Evolutionary conservation across 2,113 vertebrate genomes (phyloP), one percentile per base, ranked within the genome.

Genomic region (Protobothrops mucrosquamatus): DNA sequence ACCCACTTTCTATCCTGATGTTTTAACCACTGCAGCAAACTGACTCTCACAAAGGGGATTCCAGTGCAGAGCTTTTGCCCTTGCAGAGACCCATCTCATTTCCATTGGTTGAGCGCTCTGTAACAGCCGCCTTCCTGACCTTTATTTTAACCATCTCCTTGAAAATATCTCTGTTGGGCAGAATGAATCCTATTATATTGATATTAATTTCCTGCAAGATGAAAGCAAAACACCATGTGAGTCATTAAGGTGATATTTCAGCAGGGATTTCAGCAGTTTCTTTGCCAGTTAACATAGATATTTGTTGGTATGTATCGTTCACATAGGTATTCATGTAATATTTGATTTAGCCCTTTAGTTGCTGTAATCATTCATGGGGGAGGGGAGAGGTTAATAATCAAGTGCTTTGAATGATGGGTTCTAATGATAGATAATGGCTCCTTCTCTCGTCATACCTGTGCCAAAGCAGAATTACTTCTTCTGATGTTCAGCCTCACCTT

Each of bases 391-490:
- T 89, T 86, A 9, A 1, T 14, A 91, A 55, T 26, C 3, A 85
- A 64, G 56, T 64, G 24, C 46, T 54, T 61, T 51, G 69, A 85
- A 4, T 34, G 29, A 85, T 85, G 93, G 48, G 51, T 29, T 88
- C 5, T 0, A 2, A 0, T 91, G 57, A 18, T 34, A 59, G 15
- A 26, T 93, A 46, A 48, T 87, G 2, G 48, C 64, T 12, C 0
- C 92, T 14, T 81, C 86, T 59, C 93, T 48, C 52, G 0, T 0
- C n/a, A 52, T 90, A 61, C 69, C 54, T 85, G 46, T 93, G 51
- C 0, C 1, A 90, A 92, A 90, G 85, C 52, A 87, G 92, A 39
- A 3, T 93, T 93, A 91, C 85, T 89, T 95, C 91, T 61, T 94
- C 89, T 88, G 0, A 0, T 91, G 88, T 81, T 85, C 22, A 61